Base-by-base conservation (phyloP, 1,140 invertebrate genomes). In the Cyclina sinensis region DNA sequence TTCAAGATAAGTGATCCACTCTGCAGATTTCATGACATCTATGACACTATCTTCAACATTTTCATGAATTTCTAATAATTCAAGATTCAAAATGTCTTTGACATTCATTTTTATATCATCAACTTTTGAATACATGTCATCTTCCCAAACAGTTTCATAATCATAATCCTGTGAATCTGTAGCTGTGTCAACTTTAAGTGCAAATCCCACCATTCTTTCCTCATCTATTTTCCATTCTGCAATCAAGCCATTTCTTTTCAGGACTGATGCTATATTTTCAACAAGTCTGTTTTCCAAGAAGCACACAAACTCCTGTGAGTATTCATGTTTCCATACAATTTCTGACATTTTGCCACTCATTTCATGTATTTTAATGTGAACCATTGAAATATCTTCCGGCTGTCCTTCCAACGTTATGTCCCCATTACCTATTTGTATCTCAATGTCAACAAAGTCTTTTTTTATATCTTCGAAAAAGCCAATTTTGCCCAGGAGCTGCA, bases 341-440 rank as follows among this genome's bases (percentile, higher is more conserved):
- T 3, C 5, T 35, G 12, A 35, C 9, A 81, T 65, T 43, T 65
- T 32, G 57, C 32, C 32, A 24, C 3, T 16, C 1, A 24, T 11
- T 39, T 81, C 59, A 12, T 57, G 4, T 18, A 62, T 4, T 81
- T 43, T 65, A 12, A 81, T 0, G 0, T 68, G 27, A 12, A 70
- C 48, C n/a, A n/a, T 4, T 1, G 59, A 48, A 14, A 84, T 84
- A 27, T 84, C 82, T 0, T 84, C 82, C 11, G 82, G 82, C 32
- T 84, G 82, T n/a, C 59, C 82, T 37, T 84, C 82, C 7, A 84
- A 18, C 7, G 39, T 73, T 16, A 84, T 24, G 21, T 35, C 43
- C 18, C 59, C 82, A 54, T 73, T 43, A 35, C 46, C 65, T 18
- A 54, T 18, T 11, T 54, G 14, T 0, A 84, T 43, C 24, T 54